Evolutionary conservation across 2,888 invertebrate species (phyloP).

Genomic region (Tanytarsus gracilentus): DNA sequence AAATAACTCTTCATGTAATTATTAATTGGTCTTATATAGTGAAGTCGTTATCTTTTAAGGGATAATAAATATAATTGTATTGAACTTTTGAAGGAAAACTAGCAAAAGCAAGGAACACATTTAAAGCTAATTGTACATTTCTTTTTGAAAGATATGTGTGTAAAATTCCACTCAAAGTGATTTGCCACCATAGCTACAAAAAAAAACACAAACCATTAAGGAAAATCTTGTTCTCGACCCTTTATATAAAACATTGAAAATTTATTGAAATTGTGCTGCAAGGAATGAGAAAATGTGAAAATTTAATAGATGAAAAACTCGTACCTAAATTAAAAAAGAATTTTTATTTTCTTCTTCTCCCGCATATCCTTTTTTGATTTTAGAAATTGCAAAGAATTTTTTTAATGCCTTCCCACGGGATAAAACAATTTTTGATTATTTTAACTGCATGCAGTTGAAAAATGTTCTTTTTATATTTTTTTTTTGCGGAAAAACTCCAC

Average conservation of each 20-base stretch:
- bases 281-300: not conserved
- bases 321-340: slow-evolving; percentile 24
- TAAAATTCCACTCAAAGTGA: slow-evolving; percentile 9
- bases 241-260: not conserved
- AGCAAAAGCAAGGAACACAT: not conserved
- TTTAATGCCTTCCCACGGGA: too few species aligned
- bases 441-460: too few species aligned
- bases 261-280: not conserved
- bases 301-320: slow-evolving; percentile 16
- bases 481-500: too few species aligned
- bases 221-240: slow-evolving; percentile 21
- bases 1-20: slow-evolving; percentile 26
- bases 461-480: too few species aligned
- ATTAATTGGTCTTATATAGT: slow-evolving; percentile 21
- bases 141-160: slow-evolving; percentile 1
- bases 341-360: not conserved
- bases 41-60: slow-evolving; percentile 17
- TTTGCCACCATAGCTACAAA: not conserved
- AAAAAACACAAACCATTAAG: not conserved
- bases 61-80: slow-evolving; percentile 1
- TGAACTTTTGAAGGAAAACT: not conserved
- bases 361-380: too few species aligned
- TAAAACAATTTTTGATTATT: too few species aligned
- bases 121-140: slow-evolving; percentile 24
- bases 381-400: too few species aligned